Evolutionary conservation across 2,888 invertebrate genomes (phyloP).

Genomic region (Brenthis daphne): DNA sequence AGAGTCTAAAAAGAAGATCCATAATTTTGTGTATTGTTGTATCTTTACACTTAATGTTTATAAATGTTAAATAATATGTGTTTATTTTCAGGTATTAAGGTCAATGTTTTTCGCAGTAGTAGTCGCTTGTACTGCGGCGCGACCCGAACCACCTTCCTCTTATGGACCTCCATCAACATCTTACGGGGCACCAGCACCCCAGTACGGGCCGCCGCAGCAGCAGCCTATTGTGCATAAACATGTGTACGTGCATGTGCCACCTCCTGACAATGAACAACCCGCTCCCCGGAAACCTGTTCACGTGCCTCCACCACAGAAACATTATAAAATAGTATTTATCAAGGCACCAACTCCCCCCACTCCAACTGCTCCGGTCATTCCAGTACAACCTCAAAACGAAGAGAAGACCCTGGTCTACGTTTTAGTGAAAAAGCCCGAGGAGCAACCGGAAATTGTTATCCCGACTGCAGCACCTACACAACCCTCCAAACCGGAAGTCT

Average conservation of each 20-base stretch:
- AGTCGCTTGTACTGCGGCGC: slow-evolving; percentile 70
- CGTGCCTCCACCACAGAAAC: slow-evolving; percentile 86
- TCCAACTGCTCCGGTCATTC: slow-evolving; percentile 83
- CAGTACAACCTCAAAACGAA: slow-evolving; percentile 90
- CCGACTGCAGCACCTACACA: slow-evolving; percentile 92
- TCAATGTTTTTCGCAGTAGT: slow-evolving; percentile 69
- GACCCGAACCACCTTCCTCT: slow-evolving; percentile 81
- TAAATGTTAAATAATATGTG: slow-evolving; percentile 5
- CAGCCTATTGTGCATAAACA: slow-evolving; percentile 93
- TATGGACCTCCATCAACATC: slow-evolving; percentile 83
- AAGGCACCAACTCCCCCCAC: slow-evolving; percentile 86
- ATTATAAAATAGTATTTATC: slow-evolving; percentile 93
- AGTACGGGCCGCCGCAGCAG: slow-evolving; percentile 88
- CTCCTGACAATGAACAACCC: slow-evolving; percentile 91
- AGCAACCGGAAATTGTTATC: slow-evolving; percentile 89
- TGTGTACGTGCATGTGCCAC: slow-evolving; percentile 95
- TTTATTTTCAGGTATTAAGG: slow-evolving; percentile 72
- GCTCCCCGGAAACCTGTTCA: slow-evolving; percentile 82
- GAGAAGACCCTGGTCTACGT: slow-evolving; percentile 95
- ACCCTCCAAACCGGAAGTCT: slow-evolving; percentile 94
- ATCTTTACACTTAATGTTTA: not conserved
- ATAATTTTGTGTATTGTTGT: too few relatives aligned
- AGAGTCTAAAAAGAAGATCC: too few relatives aligned
- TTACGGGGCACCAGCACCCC: slow-evolving; percentile 81
- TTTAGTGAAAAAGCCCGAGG: slow-evolving; percentile 93